phyloP scores from a whole-genome alignment of 2,797 vertebrate genomes.

The Parauchenoglanis ngamensis region DNA sequence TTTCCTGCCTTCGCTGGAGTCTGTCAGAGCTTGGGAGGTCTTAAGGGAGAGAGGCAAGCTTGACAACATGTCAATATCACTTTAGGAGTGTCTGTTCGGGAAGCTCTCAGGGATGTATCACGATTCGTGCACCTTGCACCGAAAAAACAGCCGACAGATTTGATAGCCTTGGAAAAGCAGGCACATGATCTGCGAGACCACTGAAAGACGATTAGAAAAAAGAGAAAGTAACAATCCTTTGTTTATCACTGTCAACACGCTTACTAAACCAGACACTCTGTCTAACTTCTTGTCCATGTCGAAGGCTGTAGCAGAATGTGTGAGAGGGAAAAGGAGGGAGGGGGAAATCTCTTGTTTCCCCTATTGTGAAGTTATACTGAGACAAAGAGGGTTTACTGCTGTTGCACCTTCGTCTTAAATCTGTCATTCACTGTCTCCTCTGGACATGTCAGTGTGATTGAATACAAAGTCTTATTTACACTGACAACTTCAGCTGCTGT shows the following conservation, averaged over 20 bases:
- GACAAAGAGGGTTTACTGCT: slow-evolving; percentile 64
- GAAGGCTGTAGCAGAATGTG: slow-evolving; percentile 48
- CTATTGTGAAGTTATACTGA: slow-evolving; percentile 60
- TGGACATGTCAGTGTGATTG: slow-evolving; percentile 80
- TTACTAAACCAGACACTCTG: slow-evolving; percentile 78
- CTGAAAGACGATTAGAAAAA: slow-evolving; percentile 67
- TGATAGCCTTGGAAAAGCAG: slow-evolving; percentile 58
- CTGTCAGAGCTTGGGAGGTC: slow-evolving; percentile 76
- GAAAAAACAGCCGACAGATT: slow-evolving; percentile 56
- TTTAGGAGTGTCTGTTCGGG: slow-evolving; percentile 74
- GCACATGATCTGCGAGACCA: slow-evolving; percentile 78
- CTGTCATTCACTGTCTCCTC: slow-evolving; percentile 75
- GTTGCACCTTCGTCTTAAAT: slow-evolving; percentile 73
- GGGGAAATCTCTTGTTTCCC: slow-evolving; percentile 69
- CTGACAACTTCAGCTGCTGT: slow-evolving; percentile 74
- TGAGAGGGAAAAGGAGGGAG: slow-evolving; percentile 34
- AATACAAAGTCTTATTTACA: slow-evolving; percentile 75
- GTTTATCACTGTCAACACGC: slow-evolving; percentile 81
- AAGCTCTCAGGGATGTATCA: slow-evolving; percentile 81
- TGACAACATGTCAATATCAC: slow-evolving; percentile 85
- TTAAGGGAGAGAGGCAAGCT: slow-evolving; percentile 75
- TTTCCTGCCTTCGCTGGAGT: slow-evolving; percentile 73
- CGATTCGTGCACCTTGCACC: slow-evolving; percentile 65
- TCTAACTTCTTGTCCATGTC: slow-evolving; percentile 70
- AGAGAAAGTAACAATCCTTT: slow-evolving; percentile 77